Conservation (phyloP, 2,888 invertebrate species). For the Lithophane leautieri region DNA sequence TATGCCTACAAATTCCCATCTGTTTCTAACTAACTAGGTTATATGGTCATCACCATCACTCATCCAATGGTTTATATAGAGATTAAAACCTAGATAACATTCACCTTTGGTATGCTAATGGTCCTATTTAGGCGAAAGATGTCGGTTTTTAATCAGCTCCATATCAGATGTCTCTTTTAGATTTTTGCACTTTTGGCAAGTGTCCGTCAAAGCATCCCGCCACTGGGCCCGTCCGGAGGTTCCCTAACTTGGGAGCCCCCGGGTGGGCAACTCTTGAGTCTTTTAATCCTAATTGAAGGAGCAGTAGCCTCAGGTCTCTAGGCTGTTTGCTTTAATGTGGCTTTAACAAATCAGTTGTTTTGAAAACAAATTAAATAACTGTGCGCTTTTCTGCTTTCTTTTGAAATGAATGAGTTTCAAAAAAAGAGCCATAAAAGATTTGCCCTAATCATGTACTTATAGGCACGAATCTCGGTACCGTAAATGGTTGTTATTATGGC, state of each 20-base stretch:
- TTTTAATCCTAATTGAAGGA: not conserved
- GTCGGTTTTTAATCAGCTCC: conserved; percentile 14
- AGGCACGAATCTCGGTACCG: not conserved
- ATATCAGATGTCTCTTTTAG: not conserved
- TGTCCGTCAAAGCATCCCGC: not conserved
- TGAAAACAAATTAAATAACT: not conserved
- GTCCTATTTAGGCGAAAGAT: not conserved
- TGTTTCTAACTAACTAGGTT: not conserved
- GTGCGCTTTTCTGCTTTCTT: not conserved
- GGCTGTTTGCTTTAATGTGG: no score
- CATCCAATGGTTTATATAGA: conserved; percentile 10
- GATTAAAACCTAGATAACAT: conserved; percentile 14
- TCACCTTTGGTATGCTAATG: conserved; percentile 2
- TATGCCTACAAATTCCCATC: not conserved
- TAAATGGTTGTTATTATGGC: conserved; percentile 13
- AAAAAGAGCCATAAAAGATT: not conserved
- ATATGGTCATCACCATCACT: conserved; percentile 14
- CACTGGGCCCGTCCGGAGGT: not conserved
- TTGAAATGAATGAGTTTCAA: not conserved
- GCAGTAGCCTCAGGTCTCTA: not conserved
- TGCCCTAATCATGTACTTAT: not conserved
- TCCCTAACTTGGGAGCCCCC: not conserved
- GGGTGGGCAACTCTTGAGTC: not conserved
- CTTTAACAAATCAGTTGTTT: not conserved
- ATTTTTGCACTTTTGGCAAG: conserved; percentile 18